phyloP scores from a whole-genome alignment of 1,140 invertebrate genomes.

The Aphidius gifuensis region DNA sequence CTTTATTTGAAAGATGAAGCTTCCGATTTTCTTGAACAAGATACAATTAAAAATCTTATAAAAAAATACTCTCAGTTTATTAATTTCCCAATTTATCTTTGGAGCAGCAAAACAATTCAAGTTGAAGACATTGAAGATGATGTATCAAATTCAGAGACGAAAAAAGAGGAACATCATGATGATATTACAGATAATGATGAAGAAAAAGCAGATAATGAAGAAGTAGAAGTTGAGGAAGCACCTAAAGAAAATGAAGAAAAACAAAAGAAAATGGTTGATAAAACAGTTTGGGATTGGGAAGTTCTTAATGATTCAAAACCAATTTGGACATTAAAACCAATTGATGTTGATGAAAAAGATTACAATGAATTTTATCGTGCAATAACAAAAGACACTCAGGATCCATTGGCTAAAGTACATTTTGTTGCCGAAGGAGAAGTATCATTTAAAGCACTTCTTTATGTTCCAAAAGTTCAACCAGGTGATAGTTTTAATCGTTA shows the following conservation, averaged over 20 bases:
- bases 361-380: conserved; percentile 94
- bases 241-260: conserved; percentile 67
- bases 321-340: conserved; percentile 92
- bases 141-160: conserved; percentile 29
- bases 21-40: conserved; percentile 88
- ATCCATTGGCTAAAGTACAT: conserved; percentile 87
- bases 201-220: conserved; percentile 58
- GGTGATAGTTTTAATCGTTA: conserved; percentile 94
- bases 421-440: conserved; percentile 99
- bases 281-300: conserved; percentile 99
- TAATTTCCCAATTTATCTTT: conserved; percentile 97
- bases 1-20: conserved; percentile 96
- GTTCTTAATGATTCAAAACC: conserved; percentile 94
- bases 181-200: conserved; percentile 64
- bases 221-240: conserved; percentile 57
- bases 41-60: conserved; percentile 86
- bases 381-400: conserved; percentile 84
- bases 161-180: conserved; percentile 46
- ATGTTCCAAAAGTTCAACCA: conserved; percentile 85
- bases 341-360: conserved; percentile 82
- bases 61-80: conserved; percentile 99
- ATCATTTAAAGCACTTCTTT: conserved; percentile 95
- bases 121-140: conserved; percentile 70
- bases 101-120: conserved; percentile 88
- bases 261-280: conserved; percentile 85